Conservation (phyloP, 1,140 invertebrate genomes). For the Cydia splendana region DNA sequence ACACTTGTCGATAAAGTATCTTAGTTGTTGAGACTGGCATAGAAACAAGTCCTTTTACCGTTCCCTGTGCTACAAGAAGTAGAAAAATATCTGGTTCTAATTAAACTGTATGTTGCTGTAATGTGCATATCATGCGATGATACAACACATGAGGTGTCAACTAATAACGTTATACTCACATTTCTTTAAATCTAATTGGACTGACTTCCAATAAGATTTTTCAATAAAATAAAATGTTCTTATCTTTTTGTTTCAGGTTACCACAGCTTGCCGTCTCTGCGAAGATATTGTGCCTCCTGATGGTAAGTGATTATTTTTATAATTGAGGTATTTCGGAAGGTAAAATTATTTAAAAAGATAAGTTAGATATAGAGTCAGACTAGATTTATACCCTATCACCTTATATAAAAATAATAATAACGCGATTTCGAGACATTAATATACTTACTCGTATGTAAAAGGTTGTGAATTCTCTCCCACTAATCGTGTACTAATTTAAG, state of each 20-base stretch:
- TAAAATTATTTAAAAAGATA: neutral
- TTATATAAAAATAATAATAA: too few relatives aligned
- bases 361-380: conserved; percentile 33
- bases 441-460: neutral
- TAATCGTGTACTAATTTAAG: neutral
- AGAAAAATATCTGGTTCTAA: too few relatives aligned
- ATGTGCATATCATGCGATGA: too few relatives aligned
- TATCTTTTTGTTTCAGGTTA: conserved; percentile 83
- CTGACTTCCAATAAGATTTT: neutral
- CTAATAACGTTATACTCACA: too few relatives aligned
- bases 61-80: too few relatives aligned
- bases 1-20: too few relatives aligned
- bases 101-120: too few relatives aligned
- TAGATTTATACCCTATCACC: conserved; percentile 41
- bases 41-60: too few relatives aligned
- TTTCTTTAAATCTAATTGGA: neutral
- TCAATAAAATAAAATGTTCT: conserved; percentile 29
- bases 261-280: conserved; percentile 92
- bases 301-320: conserved; percentile 81
- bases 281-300: conserved; percentile 92
- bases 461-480: neutral
- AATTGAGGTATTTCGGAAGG: conserved; percentile 8
- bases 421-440: too few relatives aligned
- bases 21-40: too few relatives aligned
- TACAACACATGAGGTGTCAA: too few relatives aligned